Percentiles rank a stretch among this genome's conserved stretches.
Conservation (phyloP, 2,113 vertebrate species). For the Anas platyrhynchos region DNA sequence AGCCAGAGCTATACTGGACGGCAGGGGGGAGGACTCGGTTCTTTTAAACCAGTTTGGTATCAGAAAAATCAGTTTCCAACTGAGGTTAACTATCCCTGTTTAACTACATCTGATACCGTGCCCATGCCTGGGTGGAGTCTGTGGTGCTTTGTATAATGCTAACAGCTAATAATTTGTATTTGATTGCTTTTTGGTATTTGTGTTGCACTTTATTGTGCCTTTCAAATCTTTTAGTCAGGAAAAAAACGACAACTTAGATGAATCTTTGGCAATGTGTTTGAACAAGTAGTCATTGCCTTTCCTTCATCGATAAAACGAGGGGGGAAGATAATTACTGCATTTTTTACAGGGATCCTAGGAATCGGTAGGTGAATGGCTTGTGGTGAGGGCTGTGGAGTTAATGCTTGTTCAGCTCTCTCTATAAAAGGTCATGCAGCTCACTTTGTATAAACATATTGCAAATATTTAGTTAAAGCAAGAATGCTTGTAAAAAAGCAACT, state of each 20-base stretch:
- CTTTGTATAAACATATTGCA: constrained; percentile 23
- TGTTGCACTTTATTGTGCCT: not conserved
- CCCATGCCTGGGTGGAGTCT: not conserved
- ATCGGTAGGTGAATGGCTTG: not conserved
- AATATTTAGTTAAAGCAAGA: constrained; percentile 31
- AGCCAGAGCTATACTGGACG: accelerated
- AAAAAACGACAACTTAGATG: not conserved
- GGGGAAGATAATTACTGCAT: not conserved
- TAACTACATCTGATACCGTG: not conserved
- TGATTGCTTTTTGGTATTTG: not conserved
- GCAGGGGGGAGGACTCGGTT: not conserved
- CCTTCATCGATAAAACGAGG: not conserved
- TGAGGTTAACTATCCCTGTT: not conserved
- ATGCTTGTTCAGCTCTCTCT: not conserved
- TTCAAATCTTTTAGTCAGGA: not conserved
- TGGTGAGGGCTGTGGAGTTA: not conserved
- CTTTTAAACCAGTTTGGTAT: not conserved
- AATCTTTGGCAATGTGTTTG: not conserved
- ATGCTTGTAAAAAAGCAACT: constrained; percentile 15
- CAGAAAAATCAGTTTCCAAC: not conserved
- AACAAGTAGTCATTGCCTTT: not conserved
- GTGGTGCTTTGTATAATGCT: accelerated
- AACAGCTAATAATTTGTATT: not conserved
- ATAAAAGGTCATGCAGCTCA: constrained; percentile 19
- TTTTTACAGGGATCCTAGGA: not conserved